These are phyloP conservation scores for Labroides dimidiatus DNA, from an alignment of 2,797 vertebrate genomes.

Conservation along the genomic window DNA sequence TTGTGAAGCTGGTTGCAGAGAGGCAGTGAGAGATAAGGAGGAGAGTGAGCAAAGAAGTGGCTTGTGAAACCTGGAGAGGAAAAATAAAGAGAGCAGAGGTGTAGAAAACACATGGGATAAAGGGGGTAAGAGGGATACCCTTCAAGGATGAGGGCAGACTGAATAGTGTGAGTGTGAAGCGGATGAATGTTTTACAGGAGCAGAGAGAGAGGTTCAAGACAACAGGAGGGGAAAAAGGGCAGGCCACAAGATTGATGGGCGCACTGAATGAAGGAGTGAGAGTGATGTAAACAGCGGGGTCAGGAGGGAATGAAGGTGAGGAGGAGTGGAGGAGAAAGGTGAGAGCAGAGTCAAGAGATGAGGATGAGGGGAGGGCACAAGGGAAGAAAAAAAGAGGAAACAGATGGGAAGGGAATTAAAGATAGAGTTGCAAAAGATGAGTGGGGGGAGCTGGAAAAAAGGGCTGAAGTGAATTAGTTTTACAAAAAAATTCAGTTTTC, in stretches of 20 bases:
- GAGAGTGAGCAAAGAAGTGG: conserved; percentile 44
- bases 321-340: conserved; percentile 1
- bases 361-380: conserved; percentile 1
- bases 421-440: background rate
- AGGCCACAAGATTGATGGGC: conserved; percentile 39
- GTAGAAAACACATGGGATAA: conserved; percentile 21
- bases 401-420: conserved; percentile 13
- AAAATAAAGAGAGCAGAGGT: conserved; percentile 22
- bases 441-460: background rate
- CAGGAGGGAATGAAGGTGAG: conserved; percentile 23
- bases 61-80: conserved; percentile 47
- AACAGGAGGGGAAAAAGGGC: conserved; percentile 20
- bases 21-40: conserved; percentile 42
- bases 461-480: background rate
- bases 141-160: conserved; percentile 44
- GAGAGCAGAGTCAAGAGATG: conserved; percentile 3
- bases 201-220: conserved; percentile 28
- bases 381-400: conserved; percentile 20
- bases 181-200: conserved; percentile 42
- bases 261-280: conserved; percentile 24
- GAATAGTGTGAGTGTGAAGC: conserved; percentile 32
- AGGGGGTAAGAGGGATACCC: conserved; percentile 23
- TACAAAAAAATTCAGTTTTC: background rate
- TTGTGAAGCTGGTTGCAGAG: conserved; percentile 19
- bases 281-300: conserved; percentile 27